Evolutionary conservation across 92 coral and sea anemone genomes (phyloP).

Genomic region (Blastomussa wellsi): DNA sequence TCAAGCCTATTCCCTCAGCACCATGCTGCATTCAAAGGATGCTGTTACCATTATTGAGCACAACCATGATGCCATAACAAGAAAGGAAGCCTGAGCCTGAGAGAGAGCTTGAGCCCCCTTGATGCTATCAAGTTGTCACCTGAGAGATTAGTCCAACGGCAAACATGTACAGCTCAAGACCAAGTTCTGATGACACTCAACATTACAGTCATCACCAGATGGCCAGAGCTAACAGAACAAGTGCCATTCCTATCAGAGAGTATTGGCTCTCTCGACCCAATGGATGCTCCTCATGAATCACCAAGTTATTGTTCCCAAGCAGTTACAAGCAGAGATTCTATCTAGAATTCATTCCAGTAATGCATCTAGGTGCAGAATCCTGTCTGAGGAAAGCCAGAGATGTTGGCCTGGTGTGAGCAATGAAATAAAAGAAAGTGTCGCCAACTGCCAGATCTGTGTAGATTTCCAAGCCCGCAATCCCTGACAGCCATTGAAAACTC

Average conservation of each 20-base stretch:
- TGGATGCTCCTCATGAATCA: conserved; percentile 17
- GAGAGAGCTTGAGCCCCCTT: conserved; percentile 46
- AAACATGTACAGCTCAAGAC: conserved; percentile 53
- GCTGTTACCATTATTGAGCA: conserved; percentile 44
- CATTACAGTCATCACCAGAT: conserved; percentile 43
- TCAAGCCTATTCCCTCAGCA: conserved; percentile 31
- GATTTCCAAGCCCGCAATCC: too few relatives aligned
- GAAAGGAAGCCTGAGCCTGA: conserved; percentile 35
- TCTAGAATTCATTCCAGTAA: too few relatives aligned
- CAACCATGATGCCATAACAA: conserved; percentile 43
- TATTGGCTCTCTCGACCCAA: conserved; percentile 59
- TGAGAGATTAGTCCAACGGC: conserved; percentile 52
- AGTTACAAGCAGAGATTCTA: conserved; percentile 13
- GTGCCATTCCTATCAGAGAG: conserved; percentile 53
- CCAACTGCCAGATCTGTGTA: too few relatives aligned
- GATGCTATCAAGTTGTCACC: conserved; percentile 35
- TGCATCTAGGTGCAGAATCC: too few relatives aligned
- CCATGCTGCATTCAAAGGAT: conserved; percentile 32
- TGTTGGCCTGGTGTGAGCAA: too few relatives aligned
- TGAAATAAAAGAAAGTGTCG: too few relatives aligned
- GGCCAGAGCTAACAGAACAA: too few relatives aligned
- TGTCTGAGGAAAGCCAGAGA: too few relatives aligned
- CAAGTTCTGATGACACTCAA: conserved; percentile 49
- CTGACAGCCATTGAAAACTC: too few relatives aligned
- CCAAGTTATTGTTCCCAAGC: conserved; percentile 9